A percentile compares a stretch with the other conserved stretches of the same genome.
Conservation (phyloP, 2,888 invertebrate genomes). For the Drosophila fulvimacula region DNA sequence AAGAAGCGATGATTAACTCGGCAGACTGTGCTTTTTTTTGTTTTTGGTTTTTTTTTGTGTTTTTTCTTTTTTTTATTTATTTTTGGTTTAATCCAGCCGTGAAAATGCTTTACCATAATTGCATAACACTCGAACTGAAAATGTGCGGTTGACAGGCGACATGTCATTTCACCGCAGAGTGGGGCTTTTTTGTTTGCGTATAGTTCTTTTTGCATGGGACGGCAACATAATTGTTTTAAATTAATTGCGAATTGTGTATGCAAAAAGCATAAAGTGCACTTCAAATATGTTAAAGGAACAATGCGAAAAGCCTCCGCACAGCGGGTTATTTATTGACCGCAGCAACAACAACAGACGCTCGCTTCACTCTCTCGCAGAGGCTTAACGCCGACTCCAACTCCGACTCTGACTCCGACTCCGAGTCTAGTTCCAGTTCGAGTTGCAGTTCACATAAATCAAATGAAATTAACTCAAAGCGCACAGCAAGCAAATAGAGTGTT, state of each 20-base stretch:
- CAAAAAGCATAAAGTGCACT: conserved; percentile 76
- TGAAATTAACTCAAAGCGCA: conserved; percentile 65
- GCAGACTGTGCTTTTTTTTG: conserved; percentile 15
- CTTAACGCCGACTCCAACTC: conserved; percentile 29
- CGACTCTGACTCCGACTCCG: conserved; percentile 12
- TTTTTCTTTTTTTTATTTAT: background rate
- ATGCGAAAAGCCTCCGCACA: conserved; percentile 60
- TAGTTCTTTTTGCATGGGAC: conserved; percentile 44
- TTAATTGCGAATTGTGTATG: conserved; percentile 77
- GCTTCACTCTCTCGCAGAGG: conserved; percentile 13
- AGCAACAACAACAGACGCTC: conserved; percentile 50
- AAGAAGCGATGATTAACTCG: conserved; percentile 45
- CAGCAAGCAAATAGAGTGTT: conserved; percentile 56
- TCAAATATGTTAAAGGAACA: conserved; percentile 73
- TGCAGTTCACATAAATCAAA: conserved; percentile 65
- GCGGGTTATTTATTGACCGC: conserved; percentile 77
- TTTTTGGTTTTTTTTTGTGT: background rate
- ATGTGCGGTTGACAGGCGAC: conserved; percentile 75
- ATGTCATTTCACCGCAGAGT: conserved; percentile 75
- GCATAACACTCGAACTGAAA: conserved; percentile 69
- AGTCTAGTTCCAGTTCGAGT: conserved; percentile 9
- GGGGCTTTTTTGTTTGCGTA: conserved; percentile 20
- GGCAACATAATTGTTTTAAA: conserved; percentile 75
- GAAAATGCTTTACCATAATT: conserved; percentile 59
- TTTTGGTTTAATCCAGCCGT: conserved; percentile 43